Base-by-base conservation (phyloP, 2,113 vertebrate species). In the Triplophysa tibetana region DNA sequence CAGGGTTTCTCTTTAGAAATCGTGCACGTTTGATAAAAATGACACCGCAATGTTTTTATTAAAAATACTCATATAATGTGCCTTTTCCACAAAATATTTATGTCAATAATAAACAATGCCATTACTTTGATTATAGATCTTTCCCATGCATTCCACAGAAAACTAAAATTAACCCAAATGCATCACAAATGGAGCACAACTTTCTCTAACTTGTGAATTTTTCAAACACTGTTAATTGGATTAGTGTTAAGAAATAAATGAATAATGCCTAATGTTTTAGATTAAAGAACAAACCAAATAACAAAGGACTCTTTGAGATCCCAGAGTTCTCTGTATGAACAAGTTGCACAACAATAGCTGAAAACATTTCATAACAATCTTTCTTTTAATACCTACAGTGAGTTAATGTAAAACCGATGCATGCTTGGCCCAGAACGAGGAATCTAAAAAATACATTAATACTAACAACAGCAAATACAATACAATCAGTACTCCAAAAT, bases 191-290 rank as follows among this genome's bases (percentile, higher is more conserved):
- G 6, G 33, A 38, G 33, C 33, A 38, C 33, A 38, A 5, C 33
- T 33, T 33, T 33, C 4, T 33, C 33, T 33, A 33, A 33, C 33
- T 73, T 43, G n/a, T 60, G 70, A 41, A 58, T 60, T 41, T 73
- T 60, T 73, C 29, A 73, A 60, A 73, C 54, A 43, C 19, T 58
- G 58, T 26, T 73, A 73, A 60, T 73, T 73, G 54, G 70, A 58
- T 60, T 19, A n/a, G 54, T 16, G n/a, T 61, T 75, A 62, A 62
- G 54, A 74, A 72, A 62, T 65, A 80, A 56, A 73, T 80, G n/a
- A 56, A 73, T 19, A 73, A 73, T 72, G 29, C 56, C 70, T 62
- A 26, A 24, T 63, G 26, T 70, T 70, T 79, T 70, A 19, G 68
- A 23, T 17, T 24, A 38, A 19, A n/a, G n/a, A 14, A 48, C 21